Evolutionary conservation across 2,888 invertebrate species (phyloP), one percentile per base, ranked within the genome.

Genomic region (Atethmia centrago): DNA sequence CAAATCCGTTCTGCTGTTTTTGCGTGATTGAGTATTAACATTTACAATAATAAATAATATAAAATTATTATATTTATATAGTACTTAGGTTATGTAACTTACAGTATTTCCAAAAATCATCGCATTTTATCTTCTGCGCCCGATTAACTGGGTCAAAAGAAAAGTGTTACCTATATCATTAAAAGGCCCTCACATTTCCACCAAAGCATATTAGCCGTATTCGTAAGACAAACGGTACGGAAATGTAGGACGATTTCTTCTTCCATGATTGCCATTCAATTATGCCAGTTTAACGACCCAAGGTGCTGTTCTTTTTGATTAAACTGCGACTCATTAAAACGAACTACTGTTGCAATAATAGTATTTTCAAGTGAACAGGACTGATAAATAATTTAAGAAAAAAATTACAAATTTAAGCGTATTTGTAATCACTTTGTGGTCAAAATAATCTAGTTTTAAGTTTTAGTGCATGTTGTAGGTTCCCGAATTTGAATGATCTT

Each of bases 231-330:
- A 71, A 83, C 21, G 53, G 40, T 63, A 58, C 71, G 71, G 62
- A 83, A 78, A 79, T 79, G n/a, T 56, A 4, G 2, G 14, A 16
- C 42, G 62, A 82, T 79, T 82, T 63, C 79, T 56, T 65, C 42
- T 28, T 16, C 25, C 36, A 51, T 58, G 67, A 66, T n/a, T 36
- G n/a, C 45, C 31, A 45, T 80, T 58, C 45, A 58, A 63, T 19
- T 49, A 47, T 12, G n/a, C 28, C 36, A 25, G 42, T 31, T 31
- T 25, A 63, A 63, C n/a, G 19, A 16, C 9, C 19, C 12, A 9
- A 31, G 58, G 3, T 14, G 28, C 10, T 75, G 31, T 61, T 53
- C 4, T 21, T 45, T 36, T 40, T 40, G 10, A 40, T n/a, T 36
- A 19, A n/a, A n/a, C 31, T 42, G 31, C 0, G 31, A 40, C 36